Evolutionary conservation across 2,113 vertebrate species (phyloP).

Genomic region (Anarrhichthys ocellatus): DNA sequence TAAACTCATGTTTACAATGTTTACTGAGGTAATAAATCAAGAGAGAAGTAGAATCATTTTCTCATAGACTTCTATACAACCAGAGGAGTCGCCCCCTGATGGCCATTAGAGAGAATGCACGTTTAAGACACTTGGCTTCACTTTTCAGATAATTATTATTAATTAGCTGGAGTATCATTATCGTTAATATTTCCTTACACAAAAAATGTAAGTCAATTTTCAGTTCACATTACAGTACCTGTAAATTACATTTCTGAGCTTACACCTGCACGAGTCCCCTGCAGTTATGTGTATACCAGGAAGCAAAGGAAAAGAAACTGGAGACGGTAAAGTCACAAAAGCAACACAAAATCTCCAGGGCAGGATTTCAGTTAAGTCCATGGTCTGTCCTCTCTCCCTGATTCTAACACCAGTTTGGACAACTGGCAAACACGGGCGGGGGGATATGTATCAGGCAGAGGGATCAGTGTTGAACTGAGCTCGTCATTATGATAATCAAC

Average conservation of each 20-base stretch:
- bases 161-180: not conserved
- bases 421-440: not conserved
- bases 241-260: not conserved
- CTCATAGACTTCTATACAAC: not conserved
- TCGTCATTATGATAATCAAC: constrained; percentile 34
- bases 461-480: constrained; percentile 19
- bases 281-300: not conserved
- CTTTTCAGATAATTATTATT: not conserved
- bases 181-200: not conserved
- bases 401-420: constrained; percentile 19
- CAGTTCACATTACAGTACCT: not conserved
- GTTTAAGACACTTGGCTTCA: not conserved
- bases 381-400: not conserved
- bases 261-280: not conserved
- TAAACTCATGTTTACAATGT: too few relatives aligned
- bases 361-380: constrained; percentile 11
- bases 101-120: not conserved
- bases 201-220: not conserved
- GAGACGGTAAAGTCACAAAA: constrained; percentile 22
- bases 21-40: too few relatives aligned
- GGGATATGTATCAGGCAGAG: constrained; percentile 5
- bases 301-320: not conserved
- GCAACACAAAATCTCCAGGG: constrained; percentile 16
- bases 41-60: too few relatives aligned
- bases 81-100: not conserved